Evolutionary conservation across 2,888 invertebrate species (phyloP), one percentile per base, ranked within the genome.

Genomic region (Stenodema calcarata): DNA sequence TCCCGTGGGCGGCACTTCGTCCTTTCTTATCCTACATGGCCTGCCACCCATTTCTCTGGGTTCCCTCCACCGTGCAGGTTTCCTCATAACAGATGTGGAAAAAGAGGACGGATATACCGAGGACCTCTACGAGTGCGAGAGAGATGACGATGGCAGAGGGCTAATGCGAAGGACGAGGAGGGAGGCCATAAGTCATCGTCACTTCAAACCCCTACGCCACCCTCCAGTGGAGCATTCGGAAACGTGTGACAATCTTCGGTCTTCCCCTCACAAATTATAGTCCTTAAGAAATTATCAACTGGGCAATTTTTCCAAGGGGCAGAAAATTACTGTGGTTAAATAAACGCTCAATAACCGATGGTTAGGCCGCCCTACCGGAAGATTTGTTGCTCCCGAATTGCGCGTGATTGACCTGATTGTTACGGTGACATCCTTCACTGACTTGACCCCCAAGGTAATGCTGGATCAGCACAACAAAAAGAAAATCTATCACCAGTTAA

Each of bases 251-350:
- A 79, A 79, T 79, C 79, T 44, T 79, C 79, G 16, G 35, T 79
- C 79, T n/a, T n/a, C n/a, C n/a, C n/a, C 47, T 16, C 47, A 42
- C 28, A 79, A 79, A 79, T 79, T 79, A 79, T 47, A 79, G 79
- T 79, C 79, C 23, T 79, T 79, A 79, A 79, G 27, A 47, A 79
- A 79, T 79, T 79, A 79, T 79, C 79, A 27, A 79, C 47, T 28
- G 27, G 79, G 79, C 23, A 44, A 79, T 79, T 79, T 47, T 47
- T 47, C 50, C 23, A 79, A 79, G 42, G 79, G 44, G 79, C 47
- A 23, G 47, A 79, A 79, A 79, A 79, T 79, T 79, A 79, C 79
- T 47, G 79, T 79, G 44, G 79, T 79, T 79, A 79, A 79, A 79
- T 79, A 47, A 79, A 23, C 79, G 79, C 79, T 79, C 79, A 79